Conservation (phyloP, 2,888 invertebrate species). For the Ochropleura plecta region DNA sequence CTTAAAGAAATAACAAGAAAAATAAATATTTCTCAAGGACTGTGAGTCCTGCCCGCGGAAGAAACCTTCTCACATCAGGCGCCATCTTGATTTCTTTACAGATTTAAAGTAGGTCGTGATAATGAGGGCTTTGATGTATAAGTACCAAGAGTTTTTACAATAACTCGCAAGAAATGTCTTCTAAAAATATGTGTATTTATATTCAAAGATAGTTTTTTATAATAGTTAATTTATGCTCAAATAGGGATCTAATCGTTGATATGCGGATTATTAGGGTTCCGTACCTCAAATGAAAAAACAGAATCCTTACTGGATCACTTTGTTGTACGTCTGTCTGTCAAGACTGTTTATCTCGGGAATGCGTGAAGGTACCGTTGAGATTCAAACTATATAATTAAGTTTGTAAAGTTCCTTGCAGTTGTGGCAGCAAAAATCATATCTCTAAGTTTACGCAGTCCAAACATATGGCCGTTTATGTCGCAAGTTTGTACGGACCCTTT, state of each 20-base stretch:
- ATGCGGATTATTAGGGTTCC: not conserved
- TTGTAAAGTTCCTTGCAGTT: too few relatives aligned
- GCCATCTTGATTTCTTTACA: slow-evolving; percentile 14
- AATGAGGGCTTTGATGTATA: not conserved
- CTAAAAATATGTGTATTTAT: not conserved
- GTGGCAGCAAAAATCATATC: too few relatives aligned
- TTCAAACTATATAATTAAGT: too few relatives aligned
- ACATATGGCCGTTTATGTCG: too few relatives aligned
- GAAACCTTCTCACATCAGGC: not conserved
- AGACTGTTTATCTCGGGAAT: too few relatives aligned
- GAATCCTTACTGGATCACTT: too few relatives aligned
- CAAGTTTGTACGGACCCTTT: too few relatives aligned
- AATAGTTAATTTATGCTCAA: not conserved
- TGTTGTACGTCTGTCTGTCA: too few relatives aligned
- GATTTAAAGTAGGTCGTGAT: slow-evolving; percentile 16
- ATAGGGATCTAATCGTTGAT: not conserved
- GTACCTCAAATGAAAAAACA: too few relatives aligned
- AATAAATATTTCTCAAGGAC: slow-evolving; percentile 4
- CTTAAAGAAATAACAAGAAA: not conserved
- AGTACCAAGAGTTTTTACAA: not conserved
- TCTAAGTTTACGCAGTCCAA: too few relatives aligned
- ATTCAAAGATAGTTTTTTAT: too few relatives aligned
- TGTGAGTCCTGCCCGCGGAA: slow-evolving; percentile 9
- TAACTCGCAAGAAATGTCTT: not conserved
- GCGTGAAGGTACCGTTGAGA: too few relatives aligned